Evolutionary conservation across 2,888 invertebrate species (phyloP).

Genomic region (Hoplodrina ambigua): DNA sequence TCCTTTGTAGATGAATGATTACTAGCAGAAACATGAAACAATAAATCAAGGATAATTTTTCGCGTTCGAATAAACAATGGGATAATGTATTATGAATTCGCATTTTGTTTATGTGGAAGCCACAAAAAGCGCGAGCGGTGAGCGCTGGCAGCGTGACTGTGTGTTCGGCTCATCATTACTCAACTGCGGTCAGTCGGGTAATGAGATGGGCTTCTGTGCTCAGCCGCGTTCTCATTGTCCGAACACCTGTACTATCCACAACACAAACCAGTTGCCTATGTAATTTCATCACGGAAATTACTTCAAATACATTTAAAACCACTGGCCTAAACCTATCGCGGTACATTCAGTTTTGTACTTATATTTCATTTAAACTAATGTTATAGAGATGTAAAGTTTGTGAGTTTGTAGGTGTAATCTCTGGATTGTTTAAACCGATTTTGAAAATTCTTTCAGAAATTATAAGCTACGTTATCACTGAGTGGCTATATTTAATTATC

Average conservation of each 20-base stretch:
- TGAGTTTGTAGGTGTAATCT: too few relatives aligned
- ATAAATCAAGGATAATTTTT: constrained; percentile 61
- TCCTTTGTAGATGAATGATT: constrained; percentile 56
- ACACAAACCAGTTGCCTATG: constrained; percentile 33
- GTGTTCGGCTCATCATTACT: constrained; percentile 77
- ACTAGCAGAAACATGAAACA: constrained; percentile 52
- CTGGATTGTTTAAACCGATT: too few relatives aligned
- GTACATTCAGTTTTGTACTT: constrained; percentile 13
- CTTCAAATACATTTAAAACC: constrained; percentile 37
- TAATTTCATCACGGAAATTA: constrained; percentile 48
- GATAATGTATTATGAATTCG: constrained; percentile 67
- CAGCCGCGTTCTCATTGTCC: constrained; percentile 67
- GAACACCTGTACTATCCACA: constrained; percentile 58
- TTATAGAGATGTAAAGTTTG: too few relatives aligned
- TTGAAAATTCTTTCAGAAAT: too few relatives aligned
- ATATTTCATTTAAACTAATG: not conserved
- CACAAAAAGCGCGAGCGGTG: constrained; percentile 71
- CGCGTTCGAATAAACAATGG: constrained; percentile 66
- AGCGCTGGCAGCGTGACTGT: constrained; percentile 74
- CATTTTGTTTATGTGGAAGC: constrained; percentile 74
- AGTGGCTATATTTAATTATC: too few relatives aligned
- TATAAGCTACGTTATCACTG: too few relatives aligned
- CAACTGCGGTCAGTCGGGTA: constrained; percentile 82
- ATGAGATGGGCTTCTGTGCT: constrained; percentile 80
- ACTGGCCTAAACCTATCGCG: constrained; percentile 20